Base-by-base conservation (phyloP, 2,888 invertebrate genomes). In the Portevinia maculata region DNA sequence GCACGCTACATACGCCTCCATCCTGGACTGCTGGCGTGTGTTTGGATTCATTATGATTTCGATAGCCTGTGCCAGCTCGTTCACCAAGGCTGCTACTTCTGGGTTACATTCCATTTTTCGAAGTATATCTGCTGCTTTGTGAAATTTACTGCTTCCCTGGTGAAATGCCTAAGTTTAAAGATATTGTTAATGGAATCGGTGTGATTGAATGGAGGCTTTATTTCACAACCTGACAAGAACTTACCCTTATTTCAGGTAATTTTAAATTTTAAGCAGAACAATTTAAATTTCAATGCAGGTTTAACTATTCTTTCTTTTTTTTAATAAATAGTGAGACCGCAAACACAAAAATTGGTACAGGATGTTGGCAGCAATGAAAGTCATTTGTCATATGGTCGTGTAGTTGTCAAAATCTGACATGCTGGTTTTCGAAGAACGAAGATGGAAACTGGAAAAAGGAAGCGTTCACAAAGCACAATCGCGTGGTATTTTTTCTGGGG, bases 1-100 rank as follows among this genome's bases (percentile, higher is more conserved):
- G 88, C 96, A 96, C 28, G 96, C 95, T 90, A 94, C 95, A 88
- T 96, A 96, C 0, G 97, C 96, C 88, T 96, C 96, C 84, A 94
- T 92, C 59, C 97, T 93, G 79, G 95, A 94, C 79, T 94, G 93
- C 85, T 96, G 96, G 11, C 94, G 92, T 34, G 95, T 94, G 76
- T 93, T 92, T n/a, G 96, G 94, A 87, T 95, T 94, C 93, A 97
- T 94, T 75, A 96, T 96, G 13, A 96, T 92, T 87, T 96, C 96
- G 37, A 97, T 95, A 52, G 96, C 96, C 70, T 94, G 92, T 70
- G 96, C 95, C 86, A 97, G 92, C 89, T 96, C 96, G 71, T 94
- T 94, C 83, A 96, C 95, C 52, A 91, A 84, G 3, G 90, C 90
- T 60, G 88, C 86, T 9, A 90, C 89, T 62, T 87, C 87, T 64